These are phyloP conservation scores for Rapana venosa DNA, from an alignment of 2,888 invertebrate genomes.

Conservation along the genomic window DNA sequence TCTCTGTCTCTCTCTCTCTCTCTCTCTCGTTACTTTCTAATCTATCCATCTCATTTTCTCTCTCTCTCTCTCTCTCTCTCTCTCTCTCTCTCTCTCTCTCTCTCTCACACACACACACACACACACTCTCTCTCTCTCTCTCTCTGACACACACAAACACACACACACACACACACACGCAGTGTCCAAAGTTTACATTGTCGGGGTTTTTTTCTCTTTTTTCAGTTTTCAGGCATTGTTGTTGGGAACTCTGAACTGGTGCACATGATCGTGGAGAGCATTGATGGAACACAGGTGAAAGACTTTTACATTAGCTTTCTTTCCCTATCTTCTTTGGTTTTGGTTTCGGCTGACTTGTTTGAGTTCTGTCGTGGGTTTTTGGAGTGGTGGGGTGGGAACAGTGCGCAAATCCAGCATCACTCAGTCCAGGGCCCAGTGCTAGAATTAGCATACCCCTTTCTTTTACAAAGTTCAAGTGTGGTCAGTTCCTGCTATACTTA, in stretches of 20 bases:
- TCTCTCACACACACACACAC: no score
- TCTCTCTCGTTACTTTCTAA: not conserved
- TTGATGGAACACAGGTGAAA: slow-evolving; percentile 85
- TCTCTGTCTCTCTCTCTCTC: not conserved
- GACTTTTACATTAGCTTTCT: not conserved
- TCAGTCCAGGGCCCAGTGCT: no score
- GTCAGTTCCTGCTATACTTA: no score
- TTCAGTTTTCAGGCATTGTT: slow-evolving; percentile 87
- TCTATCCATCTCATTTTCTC: no score
- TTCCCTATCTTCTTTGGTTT: no score
- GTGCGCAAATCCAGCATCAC: no score
- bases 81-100: no score
- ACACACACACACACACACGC: not conserved
- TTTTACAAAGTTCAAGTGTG: no score
- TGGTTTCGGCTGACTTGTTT: not conserved
- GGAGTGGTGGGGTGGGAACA: no score
- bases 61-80: not conserved
- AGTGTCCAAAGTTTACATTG: not conserved
- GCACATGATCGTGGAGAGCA: slow-evolving; percentile 91
- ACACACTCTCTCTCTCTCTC: no score
- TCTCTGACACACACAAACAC: not conserved
- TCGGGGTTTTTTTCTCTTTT: slow-evolving; percentile 24
- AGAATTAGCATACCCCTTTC: no score
- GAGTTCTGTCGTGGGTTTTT: not conserved
- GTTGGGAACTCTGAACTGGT: slow-evolving; percentile 92